Base-by-base conservation (phyloP, 2,113 vertebrate genomes). In the Todiramphus chloris region DNA sequence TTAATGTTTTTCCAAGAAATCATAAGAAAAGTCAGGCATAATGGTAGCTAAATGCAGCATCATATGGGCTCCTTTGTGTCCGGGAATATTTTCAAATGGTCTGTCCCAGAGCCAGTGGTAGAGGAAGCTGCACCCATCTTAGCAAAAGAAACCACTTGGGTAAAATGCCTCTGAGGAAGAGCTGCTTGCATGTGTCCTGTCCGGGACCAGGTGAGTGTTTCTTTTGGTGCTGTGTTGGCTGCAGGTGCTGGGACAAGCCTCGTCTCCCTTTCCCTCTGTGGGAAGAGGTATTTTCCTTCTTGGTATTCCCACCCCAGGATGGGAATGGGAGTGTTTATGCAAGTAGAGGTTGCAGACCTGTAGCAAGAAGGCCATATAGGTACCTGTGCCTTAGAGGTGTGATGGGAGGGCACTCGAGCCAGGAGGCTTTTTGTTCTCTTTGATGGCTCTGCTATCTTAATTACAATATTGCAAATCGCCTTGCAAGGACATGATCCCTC, bases 1-100 rank as follows among this genome's bases (percentile, higher is more conserved):
- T 90, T 70, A 95, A 92, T 20, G 58, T 96, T 95, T 96, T 93
- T 83, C 78, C 70, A 74, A 87, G 73, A 83, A 96, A 90, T 62
- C 33, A 2, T 6, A 55, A 86, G 82, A 83, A 93, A 93, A 12
- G 35, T 76, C 75, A 44, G 83, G 69, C 80, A 24, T 30, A 89
- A 48, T 7, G 10, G 72, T 20, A 44, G 39, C 58, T 53, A 55
- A 86, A 64, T 3, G 69, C 82, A 21, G 44, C 18, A 18, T 27
- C 9, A 0, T 44, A 53, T 44, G 46, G 23, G n/a, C 16, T 28
- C 69, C 58, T 62, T 50, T 23, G 31, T 53, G 72, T 33, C 44
- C 7, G 16, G 87, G 62, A 55, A 73, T 37, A 51, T 41, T 83
- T 83, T 51, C 70, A 59, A 16, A 17, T 33, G 17, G 20, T 27